These are phyloP conservation scores for Empidonax traillii DNA, from an alignment of 2,113 vertebrate genomes.

Conservation along the genomic window DNA sequence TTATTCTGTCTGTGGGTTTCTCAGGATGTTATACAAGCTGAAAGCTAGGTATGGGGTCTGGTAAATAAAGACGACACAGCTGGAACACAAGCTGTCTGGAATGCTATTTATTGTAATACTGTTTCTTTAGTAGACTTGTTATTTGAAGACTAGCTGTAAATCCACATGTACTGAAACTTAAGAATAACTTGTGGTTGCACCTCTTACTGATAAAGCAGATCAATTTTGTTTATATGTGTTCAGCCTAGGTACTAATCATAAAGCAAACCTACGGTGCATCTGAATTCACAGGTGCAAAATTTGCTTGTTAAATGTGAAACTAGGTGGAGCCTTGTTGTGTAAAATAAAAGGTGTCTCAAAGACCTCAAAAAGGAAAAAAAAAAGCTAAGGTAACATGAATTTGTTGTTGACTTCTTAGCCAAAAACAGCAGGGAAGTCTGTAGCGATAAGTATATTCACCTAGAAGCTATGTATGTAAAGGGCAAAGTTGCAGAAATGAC, in stretches of 20 bases:
- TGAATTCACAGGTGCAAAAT: neutral
- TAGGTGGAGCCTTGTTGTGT: neutral
- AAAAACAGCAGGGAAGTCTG: neutral
- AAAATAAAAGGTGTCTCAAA: neutral
- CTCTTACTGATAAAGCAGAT: neutral
- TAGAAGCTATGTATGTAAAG: slow-evolving; percentile 31
- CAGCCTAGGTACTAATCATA: neutral
- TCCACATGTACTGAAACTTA: neutral
- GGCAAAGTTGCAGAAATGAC: slow-evolving; percentile 42
- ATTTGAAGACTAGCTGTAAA: neutral
- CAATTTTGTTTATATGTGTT: neutral
- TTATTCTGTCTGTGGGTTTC: neutral
- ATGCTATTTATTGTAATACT: neutral
- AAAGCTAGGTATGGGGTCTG: neutral
- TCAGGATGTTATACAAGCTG: neutral
- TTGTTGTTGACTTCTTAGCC: neutral
- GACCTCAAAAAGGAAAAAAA: neutral
- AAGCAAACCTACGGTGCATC: neutral
- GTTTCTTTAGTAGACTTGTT: neutral
- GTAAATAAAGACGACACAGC: neutral
- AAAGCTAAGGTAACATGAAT: neutral
- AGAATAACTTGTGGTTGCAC: neutral
- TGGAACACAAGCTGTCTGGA: neutral
- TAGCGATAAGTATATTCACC: neutral
- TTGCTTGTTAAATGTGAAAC: neutral